Percentiles rank a stretch among this genome's conserved stretches.
Conservation (phyloP, 2,113 vertebrate genomes). For the Serinus canaria region DNA sequence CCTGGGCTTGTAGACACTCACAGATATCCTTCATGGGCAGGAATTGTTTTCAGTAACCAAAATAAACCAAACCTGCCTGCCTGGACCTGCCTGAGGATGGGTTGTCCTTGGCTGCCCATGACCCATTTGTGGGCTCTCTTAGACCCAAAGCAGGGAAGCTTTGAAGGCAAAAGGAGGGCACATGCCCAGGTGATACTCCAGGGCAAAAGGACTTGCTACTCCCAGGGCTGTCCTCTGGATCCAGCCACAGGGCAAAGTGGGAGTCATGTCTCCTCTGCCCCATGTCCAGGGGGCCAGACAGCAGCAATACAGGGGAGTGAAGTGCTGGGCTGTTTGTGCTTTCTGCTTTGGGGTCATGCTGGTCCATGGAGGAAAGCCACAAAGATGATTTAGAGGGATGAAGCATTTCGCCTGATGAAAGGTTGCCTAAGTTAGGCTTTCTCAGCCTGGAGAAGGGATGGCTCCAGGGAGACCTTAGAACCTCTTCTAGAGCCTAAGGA, state of each 20-base stretch:
- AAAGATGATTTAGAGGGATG: not conserved
- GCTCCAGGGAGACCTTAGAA: not conserved
- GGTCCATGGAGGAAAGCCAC: not conserved
- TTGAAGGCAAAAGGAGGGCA: not conserved
- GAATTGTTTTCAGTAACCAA: not conserved
- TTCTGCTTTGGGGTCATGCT: not conserved
- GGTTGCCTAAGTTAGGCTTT: not conserved
- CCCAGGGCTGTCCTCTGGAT: not conserved
- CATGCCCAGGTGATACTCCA: fast-evolving
- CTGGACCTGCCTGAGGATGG: not conserved
- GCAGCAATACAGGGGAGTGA: not conserved
- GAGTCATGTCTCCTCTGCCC: not conserved
- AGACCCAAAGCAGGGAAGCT: not conserved
- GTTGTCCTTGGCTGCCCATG: not conserved
- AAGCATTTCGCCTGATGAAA: not conserved
- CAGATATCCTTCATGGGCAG: not conserved
- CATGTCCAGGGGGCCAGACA: fast-evolving
- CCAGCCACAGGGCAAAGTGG: fast-evolving
- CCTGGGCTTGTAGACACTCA: not conserved
- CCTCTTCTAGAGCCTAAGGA: not conserved
- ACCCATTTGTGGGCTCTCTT: not conserved
- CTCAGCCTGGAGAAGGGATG: not conserved
- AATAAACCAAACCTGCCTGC: not conserved
- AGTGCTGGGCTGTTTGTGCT: not conserved
- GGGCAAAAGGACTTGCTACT: not conserved